Conservation (phyloP, 2,888 invertebrate species). For the Limnephilus rhombicus region DNA sequence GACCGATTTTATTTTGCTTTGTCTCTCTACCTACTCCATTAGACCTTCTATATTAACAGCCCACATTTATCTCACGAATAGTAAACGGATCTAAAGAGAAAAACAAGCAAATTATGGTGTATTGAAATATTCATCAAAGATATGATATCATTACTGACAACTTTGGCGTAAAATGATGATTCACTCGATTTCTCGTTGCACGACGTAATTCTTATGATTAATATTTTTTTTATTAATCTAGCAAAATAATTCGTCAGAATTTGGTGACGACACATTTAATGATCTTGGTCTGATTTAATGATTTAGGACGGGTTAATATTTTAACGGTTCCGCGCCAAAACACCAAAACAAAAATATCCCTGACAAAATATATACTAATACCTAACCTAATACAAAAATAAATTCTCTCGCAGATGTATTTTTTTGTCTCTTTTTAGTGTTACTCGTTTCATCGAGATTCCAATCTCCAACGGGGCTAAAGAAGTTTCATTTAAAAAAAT, state of each 20-base stretch:
- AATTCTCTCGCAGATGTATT: too few species aligned
- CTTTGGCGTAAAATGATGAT: background rate
- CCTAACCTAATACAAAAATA: too few species aligned
- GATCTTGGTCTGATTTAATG: background rate
- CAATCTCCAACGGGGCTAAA: too few species aligned
- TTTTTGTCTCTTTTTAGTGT: too few species aligned
- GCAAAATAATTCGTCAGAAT: background rate
- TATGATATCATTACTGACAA: background rate
- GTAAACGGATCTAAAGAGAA: background rate
- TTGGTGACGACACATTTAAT: background rate
- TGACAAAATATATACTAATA: too few species aligned
- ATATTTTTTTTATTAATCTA: background rate
- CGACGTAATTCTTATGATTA: too few species aligned
- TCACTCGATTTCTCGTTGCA: background rate
- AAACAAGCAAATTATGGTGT: background rate
- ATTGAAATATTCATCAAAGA: background rate
- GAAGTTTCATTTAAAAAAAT: too few species aligned
- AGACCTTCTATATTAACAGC: background rate
- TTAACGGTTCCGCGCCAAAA: too few species aligned
- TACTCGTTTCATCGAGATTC: too few species aligned
- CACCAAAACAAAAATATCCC: too few species aligned
- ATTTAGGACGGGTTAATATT: too few species aligned
- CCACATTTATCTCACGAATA: background rate
- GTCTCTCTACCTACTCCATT: background rate
- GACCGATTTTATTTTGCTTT: background rate